These are phyloP conservation scores for Dicrurus megarhynchus DNA, from an alignment of 2,113 vertebrate genomes.

Conservation along the genomic window DNA sequence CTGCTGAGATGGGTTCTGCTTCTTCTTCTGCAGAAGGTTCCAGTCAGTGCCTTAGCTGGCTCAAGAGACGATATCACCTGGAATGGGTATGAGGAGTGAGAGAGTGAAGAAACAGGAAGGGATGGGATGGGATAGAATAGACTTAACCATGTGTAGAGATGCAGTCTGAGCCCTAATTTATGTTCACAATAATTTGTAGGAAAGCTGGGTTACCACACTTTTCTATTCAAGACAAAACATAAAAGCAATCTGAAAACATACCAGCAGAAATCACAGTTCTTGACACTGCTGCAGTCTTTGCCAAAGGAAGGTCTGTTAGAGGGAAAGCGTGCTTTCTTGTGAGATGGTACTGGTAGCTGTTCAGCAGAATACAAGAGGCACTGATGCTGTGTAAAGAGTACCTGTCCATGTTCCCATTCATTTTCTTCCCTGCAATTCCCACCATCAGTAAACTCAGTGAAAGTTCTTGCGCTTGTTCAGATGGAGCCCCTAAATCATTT, in stretches of 20 bases:
- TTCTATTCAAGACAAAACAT: neutral
- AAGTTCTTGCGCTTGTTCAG: neutral
- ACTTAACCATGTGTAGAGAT: neutral
- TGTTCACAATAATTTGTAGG: neutral
- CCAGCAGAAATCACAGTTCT: neutral
- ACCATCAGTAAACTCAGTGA: neutral
- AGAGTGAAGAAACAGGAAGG: neutral
- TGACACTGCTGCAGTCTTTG: neutral
- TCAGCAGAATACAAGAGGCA: neutral
- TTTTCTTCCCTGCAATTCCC: neutral
- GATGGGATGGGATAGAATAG: neutral
- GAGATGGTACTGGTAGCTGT: neutral
- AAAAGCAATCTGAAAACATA: neutral
- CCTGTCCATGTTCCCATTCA: neutral
- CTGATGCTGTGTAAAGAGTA: neutral
- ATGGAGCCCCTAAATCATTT: neutral
- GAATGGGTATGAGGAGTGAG: neutral
- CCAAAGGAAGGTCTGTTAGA: neutral
- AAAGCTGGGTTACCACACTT: neutral
- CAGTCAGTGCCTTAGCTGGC: neutral
- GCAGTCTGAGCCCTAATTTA: neutral
- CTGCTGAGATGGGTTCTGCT: neutral
- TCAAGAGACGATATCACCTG: neutral
- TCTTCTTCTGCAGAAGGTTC: neutral
- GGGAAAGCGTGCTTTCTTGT: neutral